Conservation (phyloP, 2,797 vertebrate species). For the Avahi laniger region DNA sequence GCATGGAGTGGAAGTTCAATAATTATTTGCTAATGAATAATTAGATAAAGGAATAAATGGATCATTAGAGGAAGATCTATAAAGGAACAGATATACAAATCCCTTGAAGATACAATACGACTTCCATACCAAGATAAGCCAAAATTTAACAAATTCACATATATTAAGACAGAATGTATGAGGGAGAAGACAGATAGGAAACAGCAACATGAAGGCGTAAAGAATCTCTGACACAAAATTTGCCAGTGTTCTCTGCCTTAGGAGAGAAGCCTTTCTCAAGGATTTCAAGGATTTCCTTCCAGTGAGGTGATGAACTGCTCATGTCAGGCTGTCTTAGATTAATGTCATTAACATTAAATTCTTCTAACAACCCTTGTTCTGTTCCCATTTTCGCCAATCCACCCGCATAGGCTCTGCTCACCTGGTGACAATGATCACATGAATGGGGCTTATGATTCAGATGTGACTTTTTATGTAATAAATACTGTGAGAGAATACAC, state of each 20-base stretch:
- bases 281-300: neutral
- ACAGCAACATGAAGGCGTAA: neutral
- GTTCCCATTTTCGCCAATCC: neutral
- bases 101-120: neutral
- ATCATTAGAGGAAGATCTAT: neutral
- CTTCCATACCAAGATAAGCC: neutral
- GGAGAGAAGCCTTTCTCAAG: neutral
- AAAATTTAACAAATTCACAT: neutral
- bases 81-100: neutral
- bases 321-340: neutral
- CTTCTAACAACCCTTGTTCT: neutral
- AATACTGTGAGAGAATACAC: neutral
- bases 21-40: neutral
- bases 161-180: neutral
- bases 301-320: neutral
- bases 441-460: neutral
- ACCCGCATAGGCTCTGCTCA: neutral
- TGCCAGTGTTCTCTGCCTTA: neutral
- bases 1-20: neutral
- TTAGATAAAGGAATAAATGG: neutral
- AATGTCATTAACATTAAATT: neutral
- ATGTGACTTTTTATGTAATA: neutral
- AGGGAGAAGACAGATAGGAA: neutral
- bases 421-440: neutral
- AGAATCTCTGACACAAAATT: neutral